Base-by-base conservation (phyloP, 92 coral and sea anemone species). In the Epizoanthus scotinus region DNA sequence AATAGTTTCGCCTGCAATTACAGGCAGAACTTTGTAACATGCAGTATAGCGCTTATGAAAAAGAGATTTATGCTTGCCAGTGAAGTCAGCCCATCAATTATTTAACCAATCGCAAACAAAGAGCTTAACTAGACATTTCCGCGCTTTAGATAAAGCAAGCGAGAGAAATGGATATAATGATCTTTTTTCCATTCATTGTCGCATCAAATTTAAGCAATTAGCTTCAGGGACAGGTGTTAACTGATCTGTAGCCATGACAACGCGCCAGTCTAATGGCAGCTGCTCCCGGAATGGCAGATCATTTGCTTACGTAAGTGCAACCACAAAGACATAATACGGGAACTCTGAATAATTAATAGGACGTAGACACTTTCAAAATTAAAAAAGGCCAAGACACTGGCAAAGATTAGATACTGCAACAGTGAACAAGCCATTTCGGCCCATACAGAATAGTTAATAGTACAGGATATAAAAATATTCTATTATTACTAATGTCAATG, bases 191-290 rank as follows among this genome's bases (percentile, higher is more conserved):
- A 25, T 71, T 53, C 78, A 27, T 18, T 73, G 24, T 54, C 22
- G 24, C 44, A 12, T 55, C 27, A 29, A 14, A 28, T 73, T 72
- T 27, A 73, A 73, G 38, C 24, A 73, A 25, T 63, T 17, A 29
- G 15, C 10, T 6, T 42, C 12, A 4, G 20, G 42, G 19, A 65
- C 78, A 73, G 78, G 78, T 73, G 78, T n/a, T 68, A 28, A 53
- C 8, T 3, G 9, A 1, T 20, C 29, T 55, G 78, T 73, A 54
- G 65, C 64, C 53, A 50, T 54, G 62, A 65, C 3, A 28, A 55
- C 10, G 49, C 56, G 18, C 57, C 3, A 28, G 40, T 27, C 26
- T 29, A 14, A 54, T 18, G 47, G 52, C 78, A 54, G 78, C 78
- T 73, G 78, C 18, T 8, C 12, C 31, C 0, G 70, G 67, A 38